These are phyloP conservation scores for Lampris incognitus DNA, from an alignment of 2,113 vertebrate species.

Conservation along the genomic window DNA sequence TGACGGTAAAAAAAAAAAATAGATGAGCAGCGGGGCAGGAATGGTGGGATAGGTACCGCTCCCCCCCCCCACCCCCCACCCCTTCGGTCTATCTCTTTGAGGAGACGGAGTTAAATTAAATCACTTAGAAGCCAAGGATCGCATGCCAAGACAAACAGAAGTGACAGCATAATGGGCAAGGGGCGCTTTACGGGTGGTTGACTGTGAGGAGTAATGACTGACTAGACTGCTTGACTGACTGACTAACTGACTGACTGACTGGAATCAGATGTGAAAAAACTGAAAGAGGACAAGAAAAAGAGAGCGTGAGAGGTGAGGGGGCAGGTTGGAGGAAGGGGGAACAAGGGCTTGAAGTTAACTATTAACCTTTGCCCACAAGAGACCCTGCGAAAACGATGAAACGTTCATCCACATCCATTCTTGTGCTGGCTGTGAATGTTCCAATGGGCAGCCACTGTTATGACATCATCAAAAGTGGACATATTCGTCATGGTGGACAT, in stretches of 20 bases:
- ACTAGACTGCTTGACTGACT: no score
- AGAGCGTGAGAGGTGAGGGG: background rate
- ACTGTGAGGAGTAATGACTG: slow-evolving; percentile 42
- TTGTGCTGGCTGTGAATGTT: no score
- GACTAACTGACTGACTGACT: slow-evolving; percentile 10
- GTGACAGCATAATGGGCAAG: slow-evolving; percentile 58
- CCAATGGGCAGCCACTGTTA: no score
- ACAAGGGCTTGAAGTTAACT: no score
- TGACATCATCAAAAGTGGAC: no score
- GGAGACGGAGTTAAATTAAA: slow-evolving; percentile 39
- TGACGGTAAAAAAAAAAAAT: slow-evolving; percentile 26
- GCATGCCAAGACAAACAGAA: slow-evolving; percentile 47
- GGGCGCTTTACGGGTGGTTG: slow-evolving; percentile 14
- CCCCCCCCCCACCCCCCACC: slow-evolving; percentile 1
- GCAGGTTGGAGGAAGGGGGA: no score
- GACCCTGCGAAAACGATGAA: no score
- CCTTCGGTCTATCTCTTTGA: slow-evolving; percentile 1
- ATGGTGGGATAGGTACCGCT: slow-evolving; percentile 6
- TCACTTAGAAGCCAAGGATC: slow-evolving; percentile 49
- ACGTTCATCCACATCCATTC: no score
- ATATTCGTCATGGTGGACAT: no score
- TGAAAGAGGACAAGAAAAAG: slow-evolving; percentile 5
- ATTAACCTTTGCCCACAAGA: no score
- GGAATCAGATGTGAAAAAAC: slow-evolving; percentile 10
- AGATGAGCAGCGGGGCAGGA: background rate